Evolutionary conservation across 2,888 invertebrate species (phyloP).

Genomic region (Tillus elongatus): DNA sequence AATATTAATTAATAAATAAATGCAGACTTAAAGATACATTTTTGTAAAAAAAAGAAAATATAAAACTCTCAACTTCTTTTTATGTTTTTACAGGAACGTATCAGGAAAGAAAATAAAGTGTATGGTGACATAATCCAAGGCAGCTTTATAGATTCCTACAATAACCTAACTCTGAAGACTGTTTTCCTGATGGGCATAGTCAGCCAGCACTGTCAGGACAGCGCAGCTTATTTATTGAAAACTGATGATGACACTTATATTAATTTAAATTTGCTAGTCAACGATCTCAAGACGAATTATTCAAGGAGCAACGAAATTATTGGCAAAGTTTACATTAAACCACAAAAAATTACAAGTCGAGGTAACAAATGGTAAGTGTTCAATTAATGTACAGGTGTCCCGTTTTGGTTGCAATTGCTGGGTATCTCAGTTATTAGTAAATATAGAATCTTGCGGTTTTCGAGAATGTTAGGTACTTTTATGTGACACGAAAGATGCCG

Average conservation of each 20-base stretch:
- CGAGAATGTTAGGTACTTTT: too few relatives aligned
- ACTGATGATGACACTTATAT: conserved; percentile 83
- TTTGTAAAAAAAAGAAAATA: too few relatives aligned
- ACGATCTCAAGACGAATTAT: conserved; percentile 26
- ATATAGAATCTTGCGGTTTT: too few relatives aligned
- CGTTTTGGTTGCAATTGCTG: too few relatives aligned
- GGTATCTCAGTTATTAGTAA: too few relatives aligned
- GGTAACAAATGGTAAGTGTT: conserved; percentile 65
- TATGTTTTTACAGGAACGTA: conserved; percentile 46
- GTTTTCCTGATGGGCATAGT: conserved; percentile 79
- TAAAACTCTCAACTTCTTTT: too few relatives aligned
- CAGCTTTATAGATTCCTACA: conserved; percentile 73
- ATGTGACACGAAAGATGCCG: too few relatives aligned
- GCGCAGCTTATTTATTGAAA: conserved; percentile 60
- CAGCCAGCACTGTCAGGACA: conserved; percentile 52
- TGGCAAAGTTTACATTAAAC: conserved; percentile 69
- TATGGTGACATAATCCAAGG: conserved; percentile 77
- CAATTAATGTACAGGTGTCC: too few relatives aligned
- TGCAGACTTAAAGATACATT: too few relatives aligned
- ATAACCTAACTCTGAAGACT: conserved; percentile 78
- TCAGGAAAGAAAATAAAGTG: conserved; percentile 56
- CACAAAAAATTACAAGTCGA: conserved; percentile 60
- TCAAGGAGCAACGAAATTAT: conserved; percentile 47
- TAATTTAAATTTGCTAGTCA: conserved; percentile 60
- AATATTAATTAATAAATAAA: too few relatives aligned